These are phyloP conservation scores for Centropus bengalensis DNA, from an alignment of 2,113 vertebrate genomes.

Conservation along the genomic window DNA sequence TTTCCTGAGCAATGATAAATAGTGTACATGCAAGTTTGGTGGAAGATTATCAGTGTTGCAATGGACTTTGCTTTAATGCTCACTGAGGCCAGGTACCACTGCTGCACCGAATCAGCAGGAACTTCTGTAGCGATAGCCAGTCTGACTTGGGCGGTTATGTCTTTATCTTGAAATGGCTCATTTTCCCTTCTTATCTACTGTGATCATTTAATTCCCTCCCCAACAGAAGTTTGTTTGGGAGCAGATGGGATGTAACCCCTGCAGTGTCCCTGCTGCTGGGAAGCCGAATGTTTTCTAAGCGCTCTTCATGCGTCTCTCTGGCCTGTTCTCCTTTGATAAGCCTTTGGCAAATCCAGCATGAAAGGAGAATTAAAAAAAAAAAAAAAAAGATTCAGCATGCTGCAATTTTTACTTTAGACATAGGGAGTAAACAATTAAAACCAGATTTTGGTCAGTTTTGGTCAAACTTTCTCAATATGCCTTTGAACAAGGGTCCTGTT, in stretches of 20 bases:
- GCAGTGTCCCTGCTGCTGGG: neutral
- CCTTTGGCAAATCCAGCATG: neutral
- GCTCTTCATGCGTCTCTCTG: neutral
- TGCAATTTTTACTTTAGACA: neutral
- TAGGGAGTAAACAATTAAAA: neutral
- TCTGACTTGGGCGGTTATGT: neutral
- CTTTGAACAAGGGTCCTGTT: neutral
- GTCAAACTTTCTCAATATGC: neutral
- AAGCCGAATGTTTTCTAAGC: neutral
- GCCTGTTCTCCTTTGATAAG: neutral
- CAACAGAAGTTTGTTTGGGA: neutral
- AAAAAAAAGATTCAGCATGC: neutral
- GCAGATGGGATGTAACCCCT: neutral
- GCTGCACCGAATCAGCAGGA: neutral
- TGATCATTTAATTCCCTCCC: neutral
- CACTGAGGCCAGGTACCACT: neutral
- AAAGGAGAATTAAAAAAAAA: neutral
- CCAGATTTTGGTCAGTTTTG: neutral
- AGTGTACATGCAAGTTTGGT: neutral
- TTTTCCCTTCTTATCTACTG: neutral
- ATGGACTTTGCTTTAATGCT: neutral
- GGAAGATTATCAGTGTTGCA: neutral
- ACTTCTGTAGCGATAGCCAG: rapidly evolving
- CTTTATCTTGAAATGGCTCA: neutral
- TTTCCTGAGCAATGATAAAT: neutral